Conservation (phyloP, 2,797 vertebrate species). For the Tenualosa ilisha region DNA sequence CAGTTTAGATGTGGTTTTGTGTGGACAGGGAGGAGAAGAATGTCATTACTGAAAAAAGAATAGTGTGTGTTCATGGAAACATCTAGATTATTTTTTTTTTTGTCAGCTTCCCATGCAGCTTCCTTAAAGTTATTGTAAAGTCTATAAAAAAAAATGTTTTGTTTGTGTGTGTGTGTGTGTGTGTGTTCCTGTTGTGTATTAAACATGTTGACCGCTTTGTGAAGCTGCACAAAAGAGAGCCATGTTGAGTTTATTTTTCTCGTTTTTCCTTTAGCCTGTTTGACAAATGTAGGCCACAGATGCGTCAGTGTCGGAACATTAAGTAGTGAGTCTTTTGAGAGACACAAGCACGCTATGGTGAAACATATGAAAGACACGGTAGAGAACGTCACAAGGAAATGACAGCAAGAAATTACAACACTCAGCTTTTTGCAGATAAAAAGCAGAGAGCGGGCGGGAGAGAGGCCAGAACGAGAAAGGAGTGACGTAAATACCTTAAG, state of each 20-base stretch:
- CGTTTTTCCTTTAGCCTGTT: background rate
- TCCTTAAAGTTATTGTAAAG: background rate
- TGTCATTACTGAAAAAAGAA: background rate
- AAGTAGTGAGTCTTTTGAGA: background rate
- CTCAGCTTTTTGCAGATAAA: background rate
- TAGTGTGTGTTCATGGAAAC: background rate
- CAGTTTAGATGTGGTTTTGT: constrained; percentile 62
- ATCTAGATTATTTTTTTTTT: background rate
- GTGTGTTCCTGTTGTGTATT: too few relatives aligned
- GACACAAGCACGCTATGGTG: background rate
- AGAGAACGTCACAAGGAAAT: background rate
- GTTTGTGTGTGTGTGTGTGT: too few relatives aligned
- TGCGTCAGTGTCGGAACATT: background rate
- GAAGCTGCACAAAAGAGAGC: background rate
- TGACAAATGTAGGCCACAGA: too few relatives aligned
- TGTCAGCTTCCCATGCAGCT: background rate
- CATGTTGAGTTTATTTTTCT: background rate
- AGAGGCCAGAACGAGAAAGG: constrained; percentile 33
- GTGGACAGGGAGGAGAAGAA: background rate
- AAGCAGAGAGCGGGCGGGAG: background rate
- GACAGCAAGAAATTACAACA: constrained; percentile 6
- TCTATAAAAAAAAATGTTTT: background rate
- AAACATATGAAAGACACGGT: background rate
- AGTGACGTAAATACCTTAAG: constrained; percentile 19
- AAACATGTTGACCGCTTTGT: background rate